Base-by-base conservation (phyloP, 2,888 invertebrate genomes). In the Buathra laborator region DNA sequence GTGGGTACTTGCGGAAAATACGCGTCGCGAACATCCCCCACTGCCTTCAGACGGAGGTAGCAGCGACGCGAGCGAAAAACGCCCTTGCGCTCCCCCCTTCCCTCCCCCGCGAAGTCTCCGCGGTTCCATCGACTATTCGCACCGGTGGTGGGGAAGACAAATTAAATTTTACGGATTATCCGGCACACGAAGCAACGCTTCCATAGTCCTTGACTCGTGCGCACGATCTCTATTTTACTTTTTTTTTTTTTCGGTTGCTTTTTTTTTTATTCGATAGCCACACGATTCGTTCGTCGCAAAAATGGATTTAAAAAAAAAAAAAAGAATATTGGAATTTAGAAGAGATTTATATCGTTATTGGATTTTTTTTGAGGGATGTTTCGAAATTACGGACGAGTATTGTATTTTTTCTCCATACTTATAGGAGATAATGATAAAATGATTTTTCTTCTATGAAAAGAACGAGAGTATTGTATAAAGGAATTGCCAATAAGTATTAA, bases 101-200 rank as follows among this genome's bases (percentile, higher is more conserved):
- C 37, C 44, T 3, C 44, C 51, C 44, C 19, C 19, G 29, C 0
- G 37, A 37, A 37, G 2, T 37, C 78, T 53, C 9, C 43, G 24
- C 24, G n/a, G 78, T 62, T 79, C 66, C 71, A 81, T 79, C 85
- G 81, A 82, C 81, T 75, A 24, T 62, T 76, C 59, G 32, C 24
- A 62, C 43, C n/a, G 2, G 51, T 16, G 24, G 56, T 3, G 44
- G 37, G 19, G 46, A 19, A 43, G 51, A 59, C 82, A 85, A 85
- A 85, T 85, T 85, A 76, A 82, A 79, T 85, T 85, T 19, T 53
- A 71, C 79, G 75, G 82, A 85, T 82, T 82, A 70, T 46, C 64
- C 46, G 62, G 14, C 10, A 12, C 44, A 10, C 44, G 46, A 51
- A 44, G 10, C 75, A 6, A 53, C 74, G 51, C 16, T 16, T 43